Base-by-base conservation (phyloP, 30 jellyfish, hydroid and myxozoan genomes). In the Pelagia noctiluca region DNA sequence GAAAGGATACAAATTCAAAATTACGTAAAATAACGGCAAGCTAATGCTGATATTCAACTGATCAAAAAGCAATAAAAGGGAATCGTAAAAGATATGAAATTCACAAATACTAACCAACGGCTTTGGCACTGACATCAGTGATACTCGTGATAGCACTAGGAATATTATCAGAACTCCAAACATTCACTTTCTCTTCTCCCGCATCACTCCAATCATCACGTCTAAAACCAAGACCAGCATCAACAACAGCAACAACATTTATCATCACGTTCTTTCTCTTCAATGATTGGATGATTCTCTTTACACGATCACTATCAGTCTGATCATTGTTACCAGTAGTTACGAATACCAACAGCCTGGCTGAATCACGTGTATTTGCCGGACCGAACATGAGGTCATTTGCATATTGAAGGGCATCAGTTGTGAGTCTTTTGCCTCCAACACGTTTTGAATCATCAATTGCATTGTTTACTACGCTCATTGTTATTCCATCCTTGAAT, bases 181-280 rank as follows among this genome's bases (percentile, higher is more conserved):
- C n/a, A 22, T 31, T 57, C 18, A 60, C 29, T 0, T 76, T 70
- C 18, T 54, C 68, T 32, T 36, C 24, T 48, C 42, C 24, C 35
- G 29, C 18, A 1, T 21, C 13, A 8, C 22, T 23, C 8, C 60
- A 29, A 1, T 28, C 79, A 25, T 24, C 69, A 2, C 16, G 10
- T 32, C 24, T 26, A 11, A 32, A 26, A 21, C 22, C 63, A 19
- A 23, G 67, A 34, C 89, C 94, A 22, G n/a, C n/a, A n/a, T n/a
- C n/a, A n/a, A n/a, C n/a, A n/a, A 89, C 52, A 12, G 86, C 82
- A 47, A 89, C 90, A 16, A 89, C 84, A 60, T 75, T 54, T 0
- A 89, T 38, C 22, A 25, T 63, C 11, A 76, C 37, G 10, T 67
- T 61, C 12, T 49, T 68, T n/a, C 65, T 48, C 7, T 66, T 72